Evolutionary conservation across 2,888 invertebrate species (phyloP).

Genomic region (Muschampia plurimacula): DNA sequence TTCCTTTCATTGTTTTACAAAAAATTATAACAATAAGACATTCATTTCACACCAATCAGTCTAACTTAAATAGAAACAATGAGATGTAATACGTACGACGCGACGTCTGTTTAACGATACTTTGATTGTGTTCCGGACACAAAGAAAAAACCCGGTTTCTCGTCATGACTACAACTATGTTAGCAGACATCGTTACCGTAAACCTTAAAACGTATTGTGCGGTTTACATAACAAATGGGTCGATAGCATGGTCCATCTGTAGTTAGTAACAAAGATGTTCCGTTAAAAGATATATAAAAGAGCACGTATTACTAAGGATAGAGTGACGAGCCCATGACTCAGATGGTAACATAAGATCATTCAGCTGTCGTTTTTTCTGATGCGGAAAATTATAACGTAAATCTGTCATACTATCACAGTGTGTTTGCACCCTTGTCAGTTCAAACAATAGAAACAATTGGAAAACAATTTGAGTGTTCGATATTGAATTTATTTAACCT

Average conservation of each 20-base stretch:
- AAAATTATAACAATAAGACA: neutral
- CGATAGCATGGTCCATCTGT: slow-evolving; percentile 58
- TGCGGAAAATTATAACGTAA: slow-evolving; percentile 18
- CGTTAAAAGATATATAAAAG: slow-evolving; percentile 61
- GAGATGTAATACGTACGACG: neutral
- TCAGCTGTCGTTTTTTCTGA: slow-evolving; percentile 32
- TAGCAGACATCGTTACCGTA: slow-evolving; percentile 61
- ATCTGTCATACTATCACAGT: neutral
- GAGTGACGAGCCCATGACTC: slow-evolving; percentile 33
- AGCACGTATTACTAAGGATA: slow-evolving; percentile 3
- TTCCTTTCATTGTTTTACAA: neutral
- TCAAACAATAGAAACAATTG: neutral
- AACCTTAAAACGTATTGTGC: slow-evolving; percentile 64
- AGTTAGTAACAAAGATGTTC: slow-evolving; percentile 56
- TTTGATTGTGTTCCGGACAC: slow-evolving; percentile 32
- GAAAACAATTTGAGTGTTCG: neutral
- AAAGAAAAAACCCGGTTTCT: slow-evolving; percentile 55
- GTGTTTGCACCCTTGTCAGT: neutral
- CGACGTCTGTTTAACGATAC: slow-evolving; percentile 29
- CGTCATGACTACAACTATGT: slow-evolving; percentile 49
- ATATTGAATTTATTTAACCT: neutral
- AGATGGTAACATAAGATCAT: slow-evolving; percentile 31
- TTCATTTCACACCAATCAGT: slow-evolving; percentile 22
- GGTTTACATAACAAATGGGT: slow-evolving; percentile 73
- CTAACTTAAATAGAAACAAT: slow-evolving; percentile 8